phyloP scores from a whole-genome alignment of 2,797 vertebrate genomes.

The Coregonus ussuriensis region DNA sequence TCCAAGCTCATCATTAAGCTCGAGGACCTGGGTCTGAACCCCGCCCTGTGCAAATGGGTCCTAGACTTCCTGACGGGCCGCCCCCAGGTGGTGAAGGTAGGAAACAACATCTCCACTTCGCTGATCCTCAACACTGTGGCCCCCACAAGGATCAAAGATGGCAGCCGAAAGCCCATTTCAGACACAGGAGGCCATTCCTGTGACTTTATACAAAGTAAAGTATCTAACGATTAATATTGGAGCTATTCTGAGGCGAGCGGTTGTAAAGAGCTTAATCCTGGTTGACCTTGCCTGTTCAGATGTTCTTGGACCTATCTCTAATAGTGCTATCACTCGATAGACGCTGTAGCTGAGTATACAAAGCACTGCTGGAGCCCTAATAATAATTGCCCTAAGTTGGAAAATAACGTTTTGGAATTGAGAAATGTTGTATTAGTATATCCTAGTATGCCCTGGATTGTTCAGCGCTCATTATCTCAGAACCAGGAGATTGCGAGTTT shows the following conservation, averaged over 20 bases:
- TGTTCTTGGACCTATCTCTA: conserved; percentile 17
- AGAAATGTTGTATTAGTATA: no score
- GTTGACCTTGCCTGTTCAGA: conserved; percentile 31
- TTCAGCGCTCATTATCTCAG: conserved; percentile 49
- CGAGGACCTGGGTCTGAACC: no score
- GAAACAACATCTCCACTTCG: no score
- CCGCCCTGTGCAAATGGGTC: no score
- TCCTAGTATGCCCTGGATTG: conserved; percentile 14
- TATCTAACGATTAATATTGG: conserved; percentile 27
- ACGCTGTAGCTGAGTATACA: conserved; percentile 26
- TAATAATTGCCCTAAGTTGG: no score
- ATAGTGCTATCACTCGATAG: conserved; percentile 13
- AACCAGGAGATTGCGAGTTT: conserved; percentile 57
- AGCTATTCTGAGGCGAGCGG: not conserved
- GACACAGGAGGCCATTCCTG: not conserved
- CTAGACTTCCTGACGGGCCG: no score
- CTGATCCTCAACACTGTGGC: no score
- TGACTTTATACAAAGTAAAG: conserved; percentile 8
- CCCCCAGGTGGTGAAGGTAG: no score
- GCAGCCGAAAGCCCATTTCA: not conserved
- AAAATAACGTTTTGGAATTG: no score
- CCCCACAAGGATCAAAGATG: no score
- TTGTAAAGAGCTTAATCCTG: conserved; percentile 29
- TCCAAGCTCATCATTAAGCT: no score
- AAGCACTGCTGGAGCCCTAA: not conserved